phyloP scores from a whole-genome alignment of 2,888 invertebrate species.

The Caenorhabditis panamensis region DNA sequence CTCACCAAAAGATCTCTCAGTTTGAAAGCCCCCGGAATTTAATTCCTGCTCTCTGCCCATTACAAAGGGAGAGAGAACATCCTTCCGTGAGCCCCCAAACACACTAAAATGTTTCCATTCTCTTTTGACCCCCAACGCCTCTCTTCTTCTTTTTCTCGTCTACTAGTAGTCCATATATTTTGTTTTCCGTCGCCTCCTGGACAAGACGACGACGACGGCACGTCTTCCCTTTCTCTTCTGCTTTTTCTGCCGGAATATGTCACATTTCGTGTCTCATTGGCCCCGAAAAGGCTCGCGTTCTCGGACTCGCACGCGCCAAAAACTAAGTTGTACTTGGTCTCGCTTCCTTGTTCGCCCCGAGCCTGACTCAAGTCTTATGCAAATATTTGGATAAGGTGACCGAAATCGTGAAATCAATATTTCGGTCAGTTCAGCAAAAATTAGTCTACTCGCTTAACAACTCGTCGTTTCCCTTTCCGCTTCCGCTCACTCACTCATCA shows the following conservation, averaged over 20 bases:
- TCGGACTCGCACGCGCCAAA: constrained; percentile 33
- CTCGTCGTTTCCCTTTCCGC: constrained; percentile 26
- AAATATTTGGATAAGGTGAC: constrained; percentile 62
- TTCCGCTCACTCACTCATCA: constrained; percentile 16
- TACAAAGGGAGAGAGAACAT: constrained; percentile 18
- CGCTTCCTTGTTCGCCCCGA: constrained; percentile 48
- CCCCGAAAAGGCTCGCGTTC: constrained; percentile 31
- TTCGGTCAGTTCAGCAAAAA: constrained; percentile 51
- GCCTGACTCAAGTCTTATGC: constrained; percentile 49
- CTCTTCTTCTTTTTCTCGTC: constrained; percentile 20
- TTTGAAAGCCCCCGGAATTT: too few relatives aligned
- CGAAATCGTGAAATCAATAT: constrained; percentile 61
- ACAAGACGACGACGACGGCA: constrained; percentile 40
- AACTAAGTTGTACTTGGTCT: constrained; percentile 48
- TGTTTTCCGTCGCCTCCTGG: constrained; percentile 54
- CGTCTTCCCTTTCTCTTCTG: constrained; percentile 31
- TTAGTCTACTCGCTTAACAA: constrained; percentile 43
- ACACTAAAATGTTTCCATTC: constrained; percentile 39
- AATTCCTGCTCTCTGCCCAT: constrained; percentile 2
- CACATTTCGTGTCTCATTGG: constrained; percentile 51
- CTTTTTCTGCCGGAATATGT: constrained; percentile 43
- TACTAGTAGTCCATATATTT: constrained; percentile 41
- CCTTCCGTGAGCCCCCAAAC: constrained; percentile 7
- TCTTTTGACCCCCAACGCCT: constrained; percentile 26
- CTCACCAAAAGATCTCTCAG: constrained; percentile 7